phyloP scores from a whole-genome alignment of 1,140 invertebrate genomes.

The Trypoxylus dichotomus region DNA sequence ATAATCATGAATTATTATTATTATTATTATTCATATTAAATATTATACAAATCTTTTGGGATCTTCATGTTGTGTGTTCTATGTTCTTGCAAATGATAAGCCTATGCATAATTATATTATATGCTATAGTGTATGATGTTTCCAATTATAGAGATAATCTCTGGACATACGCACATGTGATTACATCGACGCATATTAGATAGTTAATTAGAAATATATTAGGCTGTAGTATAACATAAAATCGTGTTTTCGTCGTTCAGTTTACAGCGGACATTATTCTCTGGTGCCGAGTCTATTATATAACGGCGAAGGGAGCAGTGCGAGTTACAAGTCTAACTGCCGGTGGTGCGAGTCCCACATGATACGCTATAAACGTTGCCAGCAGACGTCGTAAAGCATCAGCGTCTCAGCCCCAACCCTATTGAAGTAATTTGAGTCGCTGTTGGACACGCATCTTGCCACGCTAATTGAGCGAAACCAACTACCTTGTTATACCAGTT shows the following conservation, averaged over 20 bases:
- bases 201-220: no score
- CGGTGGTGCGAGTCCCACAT: slow-evolving; percentile 9
- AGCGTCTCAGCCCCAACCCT: slow-evolving; percentile 23
- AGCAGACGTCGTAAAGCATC: slow-evolving; percentile 26
- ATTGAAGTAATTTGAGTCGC: slow-evolving; percentile 12
- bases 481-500: slow-evolving; percentile 23
- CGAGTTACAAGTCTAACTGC: background rate
- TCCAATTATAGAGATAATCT: no score
- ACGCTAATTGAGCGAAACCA: slow-evolving; percentile 17
- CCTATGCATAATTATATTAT: no score
- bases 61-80: no score
- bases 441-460: slow-evolving; percentile 30
- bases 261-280: background rate
- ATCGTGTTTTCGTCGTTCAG: background rate
- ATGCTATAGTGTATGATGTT: no score
- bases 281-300: background rate
- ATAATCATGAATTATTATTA: no score
- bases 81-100: no score
- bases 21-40: no score
- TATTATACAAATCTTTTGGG: no score
- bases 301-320: background rate
- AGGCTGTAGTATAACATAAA: background rate
- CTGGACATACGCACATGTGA: no score
- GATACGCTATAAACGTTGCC: slow-evolving; percentile 20
- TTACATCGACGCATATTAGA: no score